phyloP scores from a whole-genome alignment of 2,113 vertebrate species.

The Gallinago paraguaiae region DNA sequence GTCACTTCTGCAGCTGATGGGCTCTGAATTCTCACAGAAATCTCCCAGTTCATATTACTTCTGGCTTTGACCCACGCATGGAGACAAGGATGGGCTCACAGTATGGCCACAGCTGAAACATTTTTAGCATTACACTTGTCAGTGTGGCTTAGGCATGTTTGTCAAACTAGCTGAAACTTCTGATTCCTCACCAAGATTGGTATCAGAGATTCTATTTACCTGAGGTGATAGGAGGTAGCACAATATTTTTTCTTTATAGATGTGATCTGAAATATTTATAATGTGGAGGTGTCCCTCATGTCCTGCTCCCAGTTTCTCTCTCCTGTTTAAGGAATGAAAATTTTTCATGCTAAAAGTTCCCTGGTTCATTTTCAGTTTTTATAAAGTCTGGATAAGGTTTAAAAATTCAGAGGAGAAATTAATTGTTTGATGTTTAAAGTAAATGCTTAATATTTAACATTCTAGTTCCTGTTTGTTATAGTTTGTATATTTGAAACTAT shows the following conservation, averaged over 20 bases:
- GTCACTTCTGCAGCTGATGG: not conserved
- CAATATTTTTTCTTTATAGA: not conserved
- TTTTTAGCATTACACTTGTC: accelerated
- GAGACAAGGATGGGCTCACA: not conserved
- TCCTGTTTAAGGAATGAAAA: not conserved
- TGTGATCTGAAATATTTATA: not conserved
- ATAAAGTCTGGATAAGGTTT: not conserved
- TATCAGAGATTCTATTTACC: not conserved
- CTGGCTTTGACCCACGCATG: not conserved
- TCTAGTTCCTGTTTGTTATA: not conserved
- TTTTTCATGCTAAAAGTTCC: not conserved
- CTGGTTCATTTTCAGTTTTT: not conserved
- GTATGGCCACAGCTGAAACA: not conserved
- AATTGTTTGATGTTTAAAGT: not conserved
- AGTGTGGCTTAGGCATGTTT: not conserved
- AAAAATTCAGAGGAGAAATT: not conserved
- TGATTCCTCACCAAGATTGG: not conserved
- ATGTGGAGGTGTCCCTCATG: not conserved
- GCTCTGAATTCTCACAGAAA: not conserved
- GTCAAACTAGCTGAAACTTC: not conserved
- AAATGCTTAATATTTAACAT: not conserved
- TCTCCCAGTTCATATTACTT: not conserved
- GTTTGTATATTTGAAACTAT: not conserved
- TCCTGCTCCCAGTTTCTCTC: not conserved
- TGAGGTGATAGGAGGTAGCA: not conserved